These are phyloP conservation scores for Phaonia tiefii DNA, from an alignment of 2,888 invertebrate genomes.

Conservation along the genomic window DNA sequence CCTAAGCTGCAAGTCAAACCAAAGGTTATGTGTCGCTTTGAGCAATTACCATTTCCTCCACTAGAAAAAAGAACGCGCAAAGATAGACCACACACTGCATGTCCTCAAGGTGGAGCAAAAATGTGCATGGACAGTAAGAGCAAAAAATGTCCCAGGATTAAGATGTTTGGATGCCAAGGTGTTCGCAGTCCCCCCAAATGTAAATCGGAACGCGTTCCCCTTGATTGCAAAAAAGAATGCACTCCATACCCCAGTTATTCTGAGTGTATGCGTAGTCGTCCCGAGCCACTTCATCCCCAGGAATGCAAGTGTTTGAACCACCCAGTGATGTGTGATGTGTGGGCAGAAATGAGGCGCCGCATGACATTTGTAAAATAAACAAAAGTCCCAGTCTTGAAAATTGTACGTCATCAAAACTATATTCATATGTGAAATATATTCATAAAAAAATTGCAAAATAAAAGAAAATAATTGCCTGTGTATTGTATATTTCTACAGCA, in stretches of 20 bases:
- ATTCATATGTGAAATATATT: too few species aligned
- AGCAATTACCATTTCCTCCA: constrained; percentile 65
- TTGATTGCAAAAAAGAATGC: constrained; percentile 63
- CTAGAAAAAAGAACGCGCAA: constrained; percentile 43
- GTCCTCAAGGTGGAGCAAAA: constrained; percentile 40
- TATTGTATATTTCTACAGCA: too few species aligned
- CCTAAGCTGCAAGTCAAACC: constrained; percentile 70
- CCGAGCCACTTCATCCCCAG: constrained; percentile 43
- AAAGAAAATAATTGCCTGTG: too few species aligned
- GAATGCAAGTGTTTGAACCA: constrained; percentile 70
- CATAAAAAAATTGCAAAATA: too few species aligned
- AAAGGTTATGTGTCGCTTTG: constrained; percentile 72
- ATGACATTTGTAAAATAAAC: constrained; percentile 51
- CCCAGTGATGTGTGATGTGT: constrained; percentile 70
- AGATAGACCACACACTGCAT: constrained; percentile 49
- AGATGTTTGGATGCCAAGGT: constrained; percentile 59
- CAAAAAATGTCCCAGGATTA: constrained; percentile 65
- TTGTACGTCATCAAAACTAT: background rate
- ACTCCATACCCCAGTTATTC: constrained; percentile 71
- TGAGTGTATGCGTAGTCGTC: constrained; percentile 65
- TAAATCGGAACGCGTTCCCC: constrained; percentile 46
- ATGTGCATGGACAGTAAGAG: constrained; percentile 60
- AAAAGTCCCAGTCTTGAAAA: background rate
- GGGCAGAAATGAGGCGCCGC: constrained; percentile 62
- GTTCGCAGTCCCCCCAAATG: constrained; percentile 67